Conservation (phyloP, 2,888 invertebrate species). For the Agrotis clavis region DNA sequence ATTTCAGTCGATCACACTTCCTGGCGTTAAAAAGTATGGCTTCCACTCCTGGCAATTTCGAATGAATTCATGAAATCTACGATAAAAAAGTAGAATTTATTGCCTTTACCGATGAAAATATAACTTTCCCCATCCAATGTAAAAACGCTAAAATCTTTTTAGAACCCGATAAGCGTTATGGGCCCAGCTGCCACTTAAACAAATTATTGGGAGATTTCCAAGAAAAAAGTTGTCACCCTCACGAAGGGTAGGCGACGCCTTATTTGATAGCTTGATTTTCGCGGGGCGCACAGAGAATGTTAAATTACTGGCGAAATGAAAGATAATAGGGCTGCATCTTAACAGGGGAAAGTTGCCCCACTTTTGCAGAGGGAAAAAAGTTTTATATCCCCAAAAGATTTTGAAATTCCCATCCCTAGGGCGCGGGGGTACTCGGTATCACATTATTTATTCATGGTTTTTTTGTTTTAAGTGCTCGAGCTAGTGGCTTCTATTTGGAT, state of each 20-base stretch:
- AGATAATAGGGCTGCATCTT: constrained; percentile 89
- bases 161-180: constrained; percentile 88
- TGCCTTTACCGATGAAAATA: constrained; percentile 63
- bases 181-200: constrained; percentile 89
- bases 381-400: constrained; percentile 87
- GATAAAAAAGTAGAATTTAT: constrained; percentile 62
- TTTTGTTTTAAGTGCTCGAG: constrained; percentile 72
- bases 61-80: constrained; percentile 48
- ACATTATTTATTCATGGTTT: constrained; percentile 88
- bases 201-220: constrained; percentile 89
- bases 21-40: constrained; percentile 58
- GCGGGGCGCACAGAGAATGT: constrained; percentile 86
- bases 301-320: constrained; percentile 90
- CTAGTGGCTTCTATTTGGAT: constrained; percentile 71
- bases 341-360: constrained; percentile 81
- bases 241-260: constrained; percentile 83
- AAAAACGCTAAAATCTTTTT: constrained; percentile 80
- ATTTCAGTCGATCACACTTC: constrained; percentile 59
- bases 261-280: constrained; percentile 90
- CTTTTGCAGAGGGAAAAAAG: constrained; percentile 81
- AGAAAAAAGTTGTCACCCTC: constrained; percentile 88
- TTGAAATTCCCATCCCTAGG: constrained; percentile 81
- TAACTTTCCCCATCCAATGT: constrained; percentile 68
- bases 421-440: constrained; percentile 75
- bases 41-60: constrained; percentile 58